phyloP scores from a whole-genome alignment of 2,113 vertebrate genomes.

The Henicopernis longicauda region DNA sequence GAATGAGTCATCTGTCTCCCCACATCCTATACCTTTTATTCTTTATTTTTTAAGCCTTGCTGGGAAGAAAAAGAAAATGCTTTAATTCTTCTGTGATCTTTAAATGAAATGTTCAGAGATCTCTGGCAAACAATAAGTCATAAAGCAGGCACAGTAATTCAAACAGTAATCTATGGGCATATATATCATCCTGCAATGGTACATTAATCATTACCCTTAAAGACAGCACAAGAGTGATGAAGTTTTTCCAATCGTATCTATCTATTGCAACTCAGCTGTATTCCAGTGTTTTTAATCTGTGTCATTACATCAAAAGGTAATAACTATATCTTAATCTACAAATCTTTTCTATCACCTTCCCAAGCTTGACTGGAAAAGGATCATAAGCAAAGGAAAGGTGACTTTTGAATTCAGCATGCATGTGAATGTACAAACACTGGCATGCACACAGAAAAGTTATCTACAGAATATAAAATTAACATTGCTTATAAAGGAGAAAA shows the following conservation, averaged over 20 bases:
- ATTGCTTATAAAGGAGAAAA: neutral
- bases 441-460: neutral
- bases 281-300: conserved; percentile 68
- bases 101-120: conserved; percentile 72
- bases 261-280: conserved; percentile 76
- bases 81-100: conserved; percentile 78
- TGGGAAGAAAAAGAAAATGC: conserved; percentile 56
- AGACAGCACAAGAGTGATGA: conserved; percentile 72
- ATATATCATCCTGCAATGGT: conserved; percentile 79
- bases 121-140: conserved; percentile 82
- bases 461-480: neutral
- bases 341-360: conserved; percentile 22
- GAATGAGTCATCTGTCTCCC: neutral
- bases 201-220: conserved; percentile 84
- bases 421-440: neutral
- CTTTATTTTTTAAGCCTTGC: neutral
- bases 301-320: conserved; percentile 63
- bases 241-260: conserved; percentile 74
- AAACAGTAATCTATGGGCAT: conserved; percentile 79
- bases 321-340: conserved; percentile 66
- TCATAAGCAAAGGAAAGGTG: neutral
- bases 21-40: neutral
- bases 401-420: neutral
- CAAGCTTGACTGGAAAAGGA: neutral
- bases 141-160: conserved; percentile 76